Conservation (phyloP, 2,797 vertebrate genomes). For the Catharus ustulatus region DNA sequence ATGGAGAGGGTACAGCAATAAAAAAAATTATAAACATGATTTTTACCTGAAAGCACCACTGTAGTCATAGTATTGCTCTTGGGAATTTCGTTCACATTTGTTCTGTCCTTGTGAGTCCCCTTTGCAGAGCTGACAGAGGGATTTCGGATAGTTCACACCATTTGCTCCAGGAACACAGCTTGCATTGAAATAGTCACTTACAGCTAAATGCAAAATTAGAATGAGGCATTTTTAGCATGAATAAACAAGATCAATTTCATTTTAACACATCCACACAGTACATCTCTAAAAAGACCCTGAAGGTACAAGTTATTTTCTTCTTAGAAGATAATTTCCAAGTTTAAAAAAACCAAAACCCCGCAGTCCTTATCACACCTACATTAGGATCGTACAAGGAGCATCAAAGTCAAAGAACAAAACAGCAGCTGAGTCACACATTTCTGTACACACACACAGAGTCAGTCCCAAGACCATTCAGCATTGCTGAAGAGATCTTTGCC, state of each 20-base stretch:
- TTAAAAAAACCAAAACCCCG: neutral
- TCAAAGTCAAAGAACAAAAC: neutral
- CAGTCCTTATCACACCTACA: neutral
- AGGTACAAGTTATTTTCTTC: neutral
- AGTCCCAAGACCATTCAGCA: neutral
- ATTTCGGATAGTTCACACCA: constrained; percentile 60
- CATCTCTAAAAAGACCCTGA: neutral
- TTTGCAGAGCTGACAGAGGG: constrained; percentile 86
- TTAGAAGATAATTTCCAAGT: neutral
- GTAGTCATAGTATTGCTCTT: constrained; percentile 86
- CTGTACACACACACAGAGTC: neutral
- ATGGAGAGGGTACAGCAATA: rapidly evolving
- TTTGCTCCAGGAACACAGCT: constrained; percentile 91
- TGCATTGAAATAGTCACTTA: constrained; percentile 85
- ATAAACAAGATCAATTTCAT: neutral
- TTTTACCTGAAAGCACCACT: constrained; percentile 91
- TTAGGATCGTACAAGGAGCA: neutral
- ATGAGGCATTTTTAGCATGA: neutral
- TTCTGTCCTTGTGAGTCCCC: constrained; percentile 74
- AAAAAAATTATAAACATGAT: neutral
- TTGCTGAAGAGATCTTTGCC: neutral
- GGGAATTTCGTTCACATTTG: constrained; percentile 77
- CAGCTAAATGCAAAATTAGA: constrained; percentile 73
- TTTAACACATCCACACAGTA: neutral
- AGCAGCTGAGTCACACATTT: neutral